Conservation (phyloP, 2,113 vertebrate genomes). For the Zapornia atra region DNA sequence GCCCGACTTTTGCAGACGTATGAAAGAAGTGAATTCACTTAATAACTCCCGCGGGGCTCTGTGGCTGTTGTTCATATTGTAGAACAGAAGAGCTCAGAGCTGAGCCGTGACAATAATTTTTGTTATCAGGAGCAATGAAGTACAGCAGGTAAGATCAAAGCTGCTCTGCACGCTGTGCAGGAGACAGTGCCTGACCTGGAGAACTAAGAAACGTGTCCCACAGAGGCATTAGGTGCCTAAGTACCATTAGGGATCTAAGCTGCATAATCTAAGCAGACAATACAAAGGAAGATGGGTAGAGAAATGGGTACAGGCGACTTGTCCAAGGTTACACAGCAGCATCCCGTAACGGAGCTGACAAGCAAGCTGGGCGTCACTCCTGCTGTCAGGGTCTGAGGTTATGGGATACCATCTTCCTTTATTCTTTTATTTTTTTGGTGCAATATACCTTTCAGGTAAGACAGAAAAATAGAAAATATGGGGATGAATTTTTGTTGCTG, state of each 20-base stretch:
- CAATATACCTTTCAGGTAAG: background rate
- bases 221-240: background rate
- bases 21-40: background rate
- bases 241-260: background rate
- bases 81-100: background rate
- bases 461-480: background rate
- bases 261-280: background rate
- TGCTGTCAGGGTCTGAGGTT: background rate
- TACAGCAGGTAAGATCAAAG: background rate
- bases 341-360: background rate
- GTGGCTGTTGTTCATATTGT: background rate
- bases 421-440: background rate
- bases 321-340: background rate
- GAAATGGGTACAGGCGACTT: background rate
- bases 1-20: background rate
- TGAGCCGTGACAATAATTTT: background rate
- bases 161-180: background rate
- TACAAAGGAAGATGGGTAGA: background rate
- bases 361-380: background rate
- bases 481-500: background rate
- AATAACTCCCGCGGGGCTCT: background rate
- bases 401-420: background rate
- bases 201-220: background rate
- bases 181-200: background rate
- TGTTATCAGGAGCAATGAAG: background rate